Base-by-base conservation (phyloP, 2,888 invertebrate species). In the Anthophora plumipes region DNA sequence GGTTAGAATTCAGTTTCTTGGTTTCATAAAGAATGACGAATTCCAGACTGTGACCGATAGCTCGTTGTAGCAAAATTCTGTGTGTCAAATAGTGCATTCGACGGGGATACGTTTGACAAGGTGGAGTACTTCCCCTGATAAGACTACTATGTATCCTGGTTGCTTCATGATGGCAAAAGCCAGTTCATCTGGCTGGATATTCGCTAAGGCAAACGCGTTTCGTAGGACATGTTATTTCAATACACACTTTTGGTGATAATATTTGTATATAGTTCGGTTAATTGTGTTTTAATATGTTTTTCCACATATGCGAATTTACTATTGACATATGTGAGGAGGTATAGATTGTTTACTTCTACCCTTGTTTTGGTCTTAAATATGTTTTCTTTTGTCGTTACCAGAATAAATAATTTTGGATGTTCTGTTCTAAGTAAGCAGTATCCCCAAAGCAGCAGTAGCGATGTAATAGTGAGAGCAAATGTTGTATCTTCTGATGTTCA, bases 221-320 rank as follows among this genome's bases (percentile, higher is more conserved):
- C 22, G 14, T 0, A 74, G 17, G 8, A 71, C 43, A 20, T 71
- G 60, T 3, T 5, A 8, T 25, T 60, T 41, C 12, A 52, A n/a
- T 4, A 9, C 20, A 7, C 60, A 61, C 22, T 54, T 71, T 54
- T 71, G 61, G 1, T 31, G 8, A 61, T 41, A 1, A 71, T 52
- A 1, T 60, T 60, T 7, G 1, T 9, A 14, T 70, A 70, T 12
- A 60, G 1, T 14, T 17, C 48, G 8, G 60, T 52, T 4, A 70
- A 17, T 48, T 63, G 63, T 2, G 48, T 63, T 14, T n/a, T 12
- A 3, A 64, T 50, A 8, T 64, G 64, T 41, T 41, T 71, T 25
- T 71, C 71, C 5, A 71, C 52, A 43, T 61, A 71, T 11, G 61
- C 25, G n/a, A 71, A 71, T n/a, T 71, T 71, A 0, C 54, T 41